Evolutionary conservation across 2,888 invertebrate genomes (phyloP), one percentile per base, ranked within the genome.

Genomic region (Mythimna loreyi): DNA sequence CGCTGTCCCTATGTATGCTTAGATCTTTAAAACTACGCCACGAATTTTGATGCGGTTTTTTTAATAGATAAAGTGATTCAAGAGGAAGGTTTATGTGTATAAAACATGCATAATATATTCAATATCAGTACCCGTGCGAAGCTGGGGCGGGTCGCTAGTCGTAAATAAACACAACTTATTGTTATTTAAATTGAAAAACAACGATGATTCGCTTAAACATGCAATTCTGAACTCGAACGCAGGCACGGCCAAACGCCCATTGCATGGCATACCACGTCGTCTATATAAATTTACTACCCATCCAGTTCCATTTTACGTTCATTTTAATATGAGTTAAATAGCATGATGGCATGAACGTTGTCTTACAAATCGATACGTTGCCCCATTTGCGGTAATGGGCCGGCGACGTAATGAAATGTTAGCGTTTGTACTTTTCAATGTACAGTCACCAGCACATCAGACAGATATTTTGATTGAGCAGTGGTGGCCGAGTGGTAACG

Each of bases 281-380:
- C 40, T 9, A 25, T 9, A 25, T 49, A 59, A 21, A 50, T 45
- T 43, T 19, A 60, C 2, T 45, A 66, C 45, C 11, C 36, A 45
- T 36, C 33, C 52, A 45, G 61, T 71, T 60, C 57, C 11, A 43
- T 72, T 66, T 21, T 43, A 55, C 45, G 33, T 33, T 45, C 43
- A 45, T 33, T 77, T 60, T 53, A 47, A 53, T 58, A 72, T 33
- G 49, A 36, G 11, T 66, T 33, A 6, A 25, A 64, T 61, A 43
- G 43, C 30, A 19, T 16, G 47, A 16, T 53, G 72, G 58, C 77
- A 72, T 53, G 72, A 57, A 52, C 9, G 33, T 36, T 30, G 64
- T 60, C 56, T 62, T 55, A 25, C 33, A n/a, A 28, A 75, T 69
- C 63, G 76, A 77, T 63, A 23, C 56, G 23, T n/a, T 63, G 72